A percentile compares a stretch with the other conserved stretches of the same genome.
These are phyloP conservation scores for Drosophila ironensis DNA, from an alignment of 1,140 invertebrate species.

Conservation along the genomic window DNA sequence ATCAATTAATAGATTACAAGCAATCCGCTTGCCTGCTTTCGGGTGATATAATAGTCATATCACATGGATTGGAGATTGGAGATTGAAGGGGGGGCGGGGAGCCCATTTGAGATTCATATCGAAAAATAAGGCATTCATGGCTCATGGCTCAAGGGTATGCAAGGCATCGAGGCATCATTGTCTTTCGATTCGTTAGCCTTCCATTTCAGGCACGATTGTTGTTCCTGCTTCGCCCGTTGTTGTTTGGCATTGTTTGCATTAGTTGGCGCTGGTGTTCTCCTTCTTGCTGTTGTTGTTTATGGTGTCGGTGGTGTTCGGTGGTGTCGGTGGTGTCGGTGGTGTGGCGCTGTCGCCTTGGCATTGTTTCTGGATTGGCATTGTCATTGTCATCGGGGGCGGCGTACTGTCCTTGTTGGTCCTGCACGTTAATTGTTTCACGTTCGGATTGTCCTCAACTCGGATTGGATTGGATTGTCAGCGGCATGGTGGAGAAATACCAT, in stretches of 20 bases:
- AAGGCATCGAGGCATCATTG: not conserved
- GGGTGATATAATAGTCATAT: too few relatives aligned
- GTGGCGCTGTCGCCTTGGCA: constrained; percentile 41
- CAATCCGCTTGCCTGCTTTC: too few relatives aligned
- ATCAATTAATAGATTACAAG: too few relatives aligned
- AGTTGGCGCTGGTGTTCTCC: constrained; percentile 8
- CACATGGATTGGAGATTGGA: too few relatives aligned
- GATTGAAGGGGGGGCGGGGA: too few relatives aligned
- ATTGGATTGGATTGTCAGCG: constrained; percentile 9
- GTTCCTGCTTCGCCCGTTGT: constrained; percentile 1
- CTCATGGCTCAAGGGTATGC: not conserved
- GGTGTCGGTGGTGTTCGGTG: not conserved
- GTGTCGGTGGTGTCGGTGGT: not conserved
- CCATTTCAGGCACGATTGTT: not conserved
- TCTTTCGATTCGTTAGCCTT: constrained; percentile 5
- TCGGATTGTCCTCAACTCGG: constrained; percentile 42
- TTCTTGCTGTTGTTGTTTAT: not conserved
- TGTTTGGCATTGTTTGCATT: constrained; percentile 53
- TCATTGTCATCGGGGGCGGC: constrained; percentile 24
- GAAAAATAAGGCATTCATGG: too few relatives aligned
- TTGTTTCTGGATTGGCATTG: constrained; percentile 45
- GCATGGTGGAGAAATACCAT: not conserved
- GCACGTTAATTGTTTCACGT: constrained; percentile 74
- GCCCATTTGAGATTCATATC: not conserved
- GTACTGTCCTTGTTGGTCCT: constrained; percentile 19